phyloP scores from a whole-genome alignment of 2,888 invertebrate genomes.

The Orthonevra nobilis region DNA sequence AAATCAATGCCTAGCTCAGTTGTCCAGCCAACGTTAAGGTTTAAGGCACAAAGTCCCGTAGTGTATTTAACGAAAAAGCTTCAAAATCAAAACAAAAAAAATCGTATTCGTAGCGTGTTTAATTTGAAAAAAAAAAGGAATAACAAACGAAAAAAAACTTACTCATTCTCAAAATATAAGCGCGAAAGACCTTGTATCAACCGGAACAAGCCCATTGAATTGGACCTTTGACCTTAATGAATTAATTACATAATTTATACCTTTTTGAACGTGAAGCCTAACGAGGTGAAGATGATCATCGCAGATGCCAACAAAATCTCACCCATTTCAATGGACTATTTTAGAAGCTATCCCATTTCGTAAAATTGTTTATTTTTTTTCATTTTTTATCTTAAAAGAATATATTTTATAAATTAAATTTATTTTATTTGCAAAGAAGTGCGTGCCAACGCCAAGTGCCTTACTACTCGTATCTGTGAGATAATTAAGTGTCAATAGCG shows the following conservation, averaged over 20 bases:
- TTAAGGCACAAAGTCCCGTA: neutral
- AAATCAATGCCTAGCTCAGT: conserved; percentile 43
- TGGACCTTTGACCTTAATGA: conserved; percentile 38
- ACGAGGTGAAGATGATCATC: conserved; percentile 34
- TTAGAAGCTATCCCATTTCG: too few species aligned
- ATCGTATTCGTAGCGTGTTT: conserved; percentile 25
- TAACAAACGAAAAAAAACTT: neutral
- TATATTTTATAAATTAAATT: too few species aligned
- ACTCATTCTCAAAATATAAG: too few species aligned
- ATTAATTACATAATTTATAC: conserved; percentile 8
- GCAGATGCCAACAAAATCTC: too few species aligned
- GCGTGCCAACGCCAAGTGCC: too few species aligned
- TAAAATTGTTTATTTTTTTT: too few species aligned
- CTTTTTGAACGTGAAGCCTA: conserved; percentile 1
- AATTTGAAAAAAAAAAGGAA: neutral
- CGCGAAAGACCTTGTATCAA: conserved; percentile 4
- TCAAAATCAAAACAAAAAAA: conserved; percentile 28
- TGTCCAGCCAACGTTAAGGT: neutral
- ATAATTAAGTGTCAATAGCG: too few species aligned
- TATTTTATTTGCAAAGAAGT: too few species aligned
- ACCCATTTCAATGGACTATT: too few species aligned
- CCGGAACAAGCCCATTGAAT: conserved; percentile 3
- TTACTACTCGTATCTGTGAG: too few species aligned
- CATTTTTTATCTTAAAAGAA: too few species aligned
- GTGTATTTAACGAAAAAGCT: conserved; percentile 31